Evolutionary conservation across 2,888 invertebrate species (phyloP).

Genomic region (Kryphioiulus occultus): DNA sequence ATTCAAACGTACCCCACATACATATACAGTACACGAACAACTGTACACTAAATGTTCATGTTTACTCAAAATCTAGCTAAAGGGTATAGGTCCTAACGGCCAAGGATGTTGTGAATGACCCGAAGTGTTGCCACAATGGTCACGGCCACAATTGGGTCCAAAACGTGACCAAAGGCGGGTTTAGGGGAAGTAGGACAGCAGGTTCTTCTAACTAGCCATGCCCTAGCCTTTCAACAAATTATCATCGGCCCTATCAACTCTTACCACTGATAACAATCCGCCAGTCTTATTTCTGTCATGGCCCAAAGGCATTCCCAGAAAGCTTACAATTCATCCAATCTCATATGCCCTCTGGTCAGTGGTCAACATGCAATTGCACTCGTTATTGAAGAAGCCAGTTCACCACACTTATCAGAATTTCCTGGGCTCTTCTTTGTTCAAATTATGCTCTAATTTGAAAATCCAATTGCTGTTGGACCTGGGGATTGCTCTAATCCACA

Average conservation of each 20-base stretch:
- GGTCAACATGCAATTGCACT: background rate
- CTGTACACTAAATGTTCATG: too few species aligned
- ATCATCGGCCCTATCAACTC: background rate
- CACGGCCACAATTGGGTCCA: background rate
- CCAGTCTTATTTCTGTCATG: background rate
- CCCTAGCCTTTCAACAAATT: background rate
- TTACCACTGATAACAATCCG: background rate
- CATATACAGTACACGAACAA: too few species aligned
- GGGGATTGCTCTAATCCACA: background rate
- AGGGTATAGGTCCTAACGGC: too few species aligned
- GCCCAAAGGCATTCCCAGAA: background rate
- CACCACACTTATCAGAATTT: background rate
- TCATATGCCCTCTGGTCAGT: background rate
- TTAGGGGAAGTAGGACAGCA: background rate
- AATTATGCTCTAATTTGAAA: constrained; percentile 4
- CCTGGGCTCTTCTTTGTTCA: background rate
- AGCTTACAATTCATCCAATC: background rate
- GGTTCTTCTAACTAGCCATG: background rate
- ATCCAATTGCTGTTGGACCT: background rate
- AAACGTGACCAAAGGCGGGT: background rate
- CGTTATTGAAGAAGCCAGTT: background rate
- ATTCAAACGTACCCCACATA: too few species aligned
- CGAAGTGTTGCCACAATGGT: too few species aligned
- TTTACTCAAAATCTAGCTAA: too few species aligned
- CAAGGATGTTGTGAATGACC: too few species aligned